phyloP scores from a whole-genome alignment of 2,797 vertebrate species.

The Sardinella longiceps region DNA sequence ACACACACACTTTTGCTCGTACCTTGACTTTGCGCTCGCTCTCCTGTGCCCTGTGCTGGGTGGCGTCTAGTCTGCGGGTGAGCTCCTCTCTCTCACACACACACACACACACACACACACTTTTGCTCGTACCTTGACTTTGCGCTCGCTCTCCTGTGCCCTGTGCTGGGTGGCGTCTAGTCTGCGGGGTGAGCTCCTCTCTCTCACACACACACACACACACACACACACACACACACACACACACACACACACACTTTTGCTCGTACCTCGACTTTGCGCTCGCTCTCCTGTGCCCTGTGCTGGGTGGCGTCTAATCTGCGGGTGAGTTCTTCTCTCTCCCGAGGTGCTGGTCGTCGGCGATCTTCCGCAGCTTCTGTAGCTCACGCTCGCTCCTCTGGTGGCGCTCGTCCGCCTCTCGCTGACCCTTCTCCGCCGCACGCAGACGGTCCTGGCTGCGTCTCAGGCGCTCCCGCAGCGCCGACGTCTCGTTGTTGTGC shows the following conservation, averaged over 20 bases:
- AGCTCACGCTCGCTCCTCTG: constrained; percentile 77
- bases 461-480: constrained; percentile 85
- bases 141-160: background rate
- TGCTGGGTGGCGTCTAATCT: constrained; percentile 80
- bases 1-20: constrained; percentile 31
- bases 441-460: constrained; percentile 89
- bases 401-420: constrained; percentile 84
- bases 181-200: too few relatives aligned
- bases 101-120: too few relatives aligned
- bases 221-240: background rate
- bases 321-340: constrained; percentile 85
- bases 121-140: too few relatives aligned
- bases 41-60: too few relatives aligned
- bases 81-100: constrained; percentile 89
- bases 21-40: constrained; percentile 89
- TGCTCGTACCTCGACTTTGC: constrained; percentile 83
- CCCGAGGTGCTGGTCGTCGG: constrained; percentile 85
- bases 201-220: too few relatives aligned
- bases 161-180: too few relatives aligned
- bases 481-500: constrained; percentile 86
- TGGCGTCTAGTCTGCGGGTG: too few relatives aligned
- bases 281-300: constrained; percentile 81
- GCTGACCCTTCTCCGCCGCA: constrained; percentile 76
- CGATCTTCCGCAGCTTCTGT: constrained; percentile 84
- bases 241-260: background rate